A percentile compares a stretch with the other conserved stretches of the same genome.
Conservation (phyloP, 2,797 vertebrate species). For the Neosilurus mollespiculum region DNA sequence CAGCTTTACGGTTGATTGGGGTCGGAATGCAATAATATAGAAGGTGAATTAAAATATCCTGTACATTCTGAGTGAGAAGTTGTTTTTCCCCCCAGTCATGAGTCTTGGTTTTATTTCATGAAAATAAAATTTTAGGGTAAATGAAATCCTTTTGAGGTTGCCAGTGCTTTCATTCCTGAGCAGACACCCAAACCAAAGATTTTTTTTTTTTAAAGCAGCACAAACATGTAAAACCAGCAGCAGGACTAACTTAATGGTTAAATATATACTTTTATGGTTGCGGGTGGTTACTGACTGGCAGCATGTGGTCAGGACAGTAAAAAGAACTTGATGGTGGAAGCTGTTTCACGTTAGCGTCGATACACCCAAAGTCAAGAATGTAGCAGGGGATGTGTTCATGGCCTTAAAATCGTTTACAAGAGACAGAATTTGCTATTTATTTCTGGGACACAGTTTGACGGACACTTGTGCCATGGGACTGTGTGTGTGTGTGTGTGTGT, state of each 20-base stretch:
- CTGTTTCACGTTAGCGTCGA: slow-evolving; percentile 6
- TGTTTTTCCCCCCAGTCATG: neutral
- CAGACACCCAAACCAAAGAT: neutral
- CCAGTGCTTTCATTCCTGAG: neutral
- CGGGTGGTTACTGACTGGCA: slow-evolving; percentile 38
- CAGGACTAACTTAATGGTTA: slow-evolving; percentile 31
- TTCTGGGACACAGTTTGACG: slow-evolving; percentile 14
- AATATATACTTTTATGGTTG: slow-evolving; percentile 50
- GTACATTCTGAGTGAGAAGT: too few relatives aligned
- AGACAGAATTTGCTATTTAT: slow-evolving; percentile 35
- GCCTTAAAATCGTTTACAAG: neutral
- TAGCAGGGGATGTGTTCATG: neutral
- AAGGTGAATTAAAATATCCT: too few relatives aligned
- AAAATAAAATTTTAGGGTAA: neutral
- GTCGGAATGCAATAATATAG: neutral
- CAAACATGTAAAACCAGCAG: neutral
- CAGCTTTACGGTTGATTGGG: neutral
- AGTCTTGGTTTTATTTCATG: neutral
- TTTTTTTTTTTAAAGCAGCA: neutral
- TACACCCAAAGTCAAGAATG: neutral
- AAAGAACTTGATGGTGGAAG: slow-evolving; percentile 13
- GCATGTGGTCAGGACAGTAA: slow-evolving; percentile 31
- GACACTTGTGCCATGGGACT: slow-evolving; percentile 4
- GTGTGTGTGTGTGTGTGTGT: slow-evolving; percentile 15
- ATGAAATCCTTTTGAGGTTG: neutral